phyloP scores from a whole-genome alignment of 1,140 invertebrate species.

The Ericerus pela region DNA sequence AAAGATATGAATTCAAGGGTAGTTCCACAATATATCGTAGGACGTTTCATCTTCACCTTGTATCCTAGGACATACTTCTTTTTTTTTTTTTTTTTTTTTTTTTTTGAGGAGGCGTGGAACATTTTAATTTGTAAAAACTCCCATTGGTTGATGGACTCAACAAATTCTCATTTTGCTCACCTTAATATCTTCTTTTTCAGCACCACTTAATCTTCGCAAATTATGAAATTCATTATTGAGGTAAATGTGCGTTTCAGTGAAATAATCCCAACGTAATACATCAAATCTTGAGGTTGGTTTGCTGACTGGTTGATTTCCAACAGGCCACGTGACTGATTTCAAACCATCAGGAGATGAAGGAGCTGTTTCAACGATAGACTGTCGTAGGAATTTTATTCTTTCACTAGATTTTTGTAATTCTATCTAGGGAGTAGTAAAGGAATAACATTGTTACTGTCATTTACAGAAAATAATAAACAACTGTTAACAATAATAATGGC shows the following conservation, averaged over 20 bases:
- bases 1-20: too few relatives aligned
- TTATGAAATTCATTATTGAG: constrained; percentile 51
- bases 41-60: not conserved
- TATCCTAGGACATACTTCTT: too few relatives aligned
- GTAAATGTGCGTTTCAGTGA: constrained; percentile 68
- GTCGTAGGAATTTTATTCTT: constrained; percentile 22
- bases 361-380: constrained; percentile 31
- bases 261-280: constrained; percentile 65
- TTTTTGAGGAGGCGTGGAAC: too few relatives aligned
- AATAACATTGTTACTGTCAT: not conserved
- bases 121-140: too few relatives aligned
- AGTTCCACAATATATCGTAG: too few relatives aligned
- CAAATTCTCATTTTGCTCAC: constrained; percentile 22
- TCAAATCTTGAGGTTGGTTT: constrained; percentile 65
- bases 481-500: too few relatives aligned
- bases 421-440: too few relatives aligned
- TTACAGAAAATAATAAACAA: too few relatives aligned
- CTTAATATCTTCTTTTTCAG: constrained; percentile 47
- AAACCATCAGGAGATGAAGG: constrained; percentile 28
- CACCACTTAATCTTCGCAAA: constrained; percentile 38
- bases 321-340: constrained; percentile 47
- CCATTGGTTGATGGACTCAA: not conserved
- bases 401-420: constrained; percentile 18
- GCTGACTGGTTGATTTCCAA: constrained; percentile 52
- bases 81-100: too few relatives aligned